phyloP scores from a whole-genome alignment of 2,113 vertebrate species.

The Lamprologus lemairii region DNA sequence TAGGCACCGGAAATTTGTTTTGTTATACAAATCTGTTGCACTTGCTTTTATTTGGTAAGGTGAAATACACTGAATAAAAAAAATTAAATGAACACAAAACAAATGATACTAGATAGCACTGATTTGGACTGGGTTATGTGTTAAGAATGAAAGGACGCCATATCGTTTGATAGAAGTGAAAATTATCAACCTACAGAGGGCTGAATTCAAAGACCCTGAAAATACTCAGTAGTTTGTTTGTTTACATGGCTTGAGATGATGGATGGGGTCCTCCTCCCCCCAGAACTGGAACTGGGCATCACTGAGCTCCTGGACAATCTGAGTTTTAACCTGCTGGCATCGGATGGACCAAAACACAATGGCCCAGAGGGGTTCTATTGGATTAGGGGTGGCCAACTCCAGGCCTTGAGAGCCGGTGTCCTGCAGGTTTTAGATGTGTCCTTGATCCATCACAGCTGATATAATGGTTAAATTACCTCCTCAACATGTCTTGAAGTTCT shows the following conservation, averaged over 20 bases:
- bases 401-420: fast-evolving
- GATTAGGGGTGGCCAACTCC: neutral
- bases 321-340: neutral
- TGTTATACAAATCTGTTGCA: neutral
- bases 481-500: too few species aligned
- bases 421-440: neutral
- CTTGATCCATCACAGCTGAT: neutral
- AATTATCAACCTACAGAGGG: neutral
- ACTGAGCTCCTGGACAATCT: neutral
- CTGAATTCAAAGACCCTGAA: neutral
- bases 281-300: neutral
- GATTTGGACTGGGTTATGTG: neutral
- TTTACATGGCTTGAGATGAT: neutral
- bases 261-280: neutral
- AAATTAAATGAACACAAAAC: neutral
- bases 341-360: neutral
- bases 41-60: neutral
- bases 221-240: neutral
- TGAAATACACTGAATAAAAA: neutral
- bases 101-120: neutral
- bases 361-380: neutral
- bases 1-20: neutral
- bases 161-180: neutral
- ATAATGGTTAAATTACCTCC: too few species aligned
- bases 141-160: neutral